A percentile compares a stretch with the other conserved stretches of the same genome.
Evolutionary conservation across 1,140 invertebrate genomes (phyloP).

Genomic region (Hylaeus anthracinus): DNA sequence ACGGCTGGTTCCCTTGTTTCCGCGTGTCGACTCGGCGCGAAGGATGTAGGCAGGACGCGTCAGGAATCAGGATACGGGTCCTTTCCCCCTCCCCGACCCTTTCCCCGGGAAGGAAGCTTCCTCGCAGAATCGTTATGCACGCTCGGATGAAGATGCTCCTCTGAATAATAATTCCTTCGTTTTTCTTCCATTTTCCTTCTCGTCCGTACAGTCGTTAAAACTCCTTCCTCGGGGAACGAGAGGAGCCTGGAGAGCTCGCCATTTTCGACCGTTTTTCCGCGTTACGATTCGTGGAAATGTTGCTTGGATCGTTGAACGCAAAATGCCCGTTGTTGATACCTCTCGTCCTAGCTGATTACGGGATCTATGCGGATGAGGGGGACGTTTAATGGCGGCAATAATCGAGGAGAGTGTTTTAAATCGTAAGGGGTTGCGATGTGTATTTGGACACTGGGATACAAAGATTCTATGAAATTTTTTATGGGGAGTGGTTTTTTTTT

Average conservation of each 20-base stretch:
- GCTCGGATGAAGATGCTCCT: slow-evolving; percentile 42
- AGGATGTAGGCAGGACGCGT: slow-evolving; percentile 3
- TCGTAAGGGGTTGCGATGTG: too few species aligned
- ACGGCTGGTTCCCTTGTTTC: slow-evolving; percentile 29
- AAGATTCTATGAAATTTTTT: too few species aligned
- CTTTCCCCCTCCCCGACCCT: not conserved
- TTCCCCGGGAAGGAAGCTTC: slow-evolving; percentile 25
- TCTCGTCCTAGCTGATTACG: too few species aligned
- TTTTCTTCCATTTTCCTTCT: not conserved
- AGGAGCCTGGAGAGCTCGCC: not conserved
- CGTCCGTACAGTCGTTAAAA: not conserved
- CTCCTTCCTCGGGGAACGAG: not conserved
- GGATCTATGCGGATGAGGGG: too few species aligned
- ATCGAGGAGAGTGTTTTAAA: not conserved
- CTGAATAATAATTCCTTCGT: slow-evolving; percentile 57
- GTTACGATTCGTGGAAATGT: not conserved
- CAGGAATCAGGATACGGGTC: slow-evolving; percentile 27
- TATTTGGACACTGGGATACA: too few species aligned
- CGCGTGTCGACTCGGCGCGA: not conserved
- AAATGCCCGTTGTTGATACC: too few species aligned
- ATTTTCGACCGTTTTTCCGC: not conserved
- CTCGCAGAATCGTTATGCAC: slow-evolving; percentile 44
- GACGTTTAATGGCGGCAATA: too few species aligned
- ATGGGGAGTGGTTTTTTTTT: too few species aligned
- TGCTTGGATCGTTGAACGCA: too few species aligned